phyloP scores from a whole-genome alignment of 2,888 invertebrate genomes.

The Spilarctia lutea region DNA sequence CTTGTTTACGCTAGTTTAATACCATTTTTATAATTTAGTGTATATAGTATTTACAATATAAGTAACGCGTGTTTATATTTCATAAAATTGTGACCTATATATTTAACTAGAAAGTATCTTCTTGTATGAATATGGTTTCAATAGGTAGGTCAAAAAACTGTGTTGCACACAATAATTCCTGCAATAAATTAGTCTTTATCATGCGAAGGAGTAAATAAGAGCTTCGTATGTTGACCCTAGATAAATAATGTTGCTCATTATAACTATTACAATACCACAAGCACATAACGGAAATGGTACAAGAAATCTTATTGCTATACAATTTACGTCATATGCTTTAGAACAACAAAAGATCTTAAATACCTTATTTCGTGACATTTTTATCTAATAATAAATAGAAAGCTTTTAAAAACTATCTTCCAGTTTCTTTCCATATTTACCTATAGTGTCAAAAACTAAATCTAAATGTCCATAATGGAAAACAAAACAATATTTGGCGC shows the following conservation, averaged over 20 bases:
- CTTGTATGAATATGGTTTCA: not conserved
- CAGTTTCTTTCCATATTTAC: not conserved
- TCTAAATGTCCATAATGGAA: not conserved
- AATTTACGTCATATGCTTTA: slow-evolving; percentile 19
- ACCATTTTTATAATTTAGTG: not conserved
- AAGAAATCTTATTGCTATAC: slow-evolving; percentile 31
- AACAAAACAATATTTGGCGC: not conserved
- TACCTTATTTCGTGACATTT: not conserved
- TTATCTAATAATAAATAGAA: not conserved
- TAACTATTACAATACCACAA: slow-evolving; percentile 46
- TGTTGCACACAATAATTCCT: slow-evolving; percentile 35
- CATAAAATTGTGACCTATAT: not conserved
- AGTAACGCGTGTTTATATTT: not conserved
- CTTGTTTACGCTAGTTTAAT: not conserved
- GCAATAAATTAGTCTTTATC: slow-evolving; percentile 67
- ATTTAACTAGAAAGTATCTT: not conserved
- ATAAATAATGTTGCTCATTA: slow-evolving; percentile 64
- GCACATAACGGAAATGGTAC: slow-evolving; percentile 50
- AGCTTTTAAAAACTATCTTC: not conserved
- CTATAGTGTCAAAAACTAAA: not conserved
- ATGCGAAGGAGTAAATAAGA: slow-evolving; percentile 56
- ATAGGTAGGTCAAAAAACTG: slow-evolving; percentile 16
- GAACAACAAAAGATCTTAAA: not conserved
- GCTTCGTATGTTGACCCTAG: slow-evolving; percentile 71
- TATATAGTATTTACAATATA: not conserved